Conservation (phyloP, 1,140 invertebrate species). For the Pseudomyrmex cubaensis region DNA sequence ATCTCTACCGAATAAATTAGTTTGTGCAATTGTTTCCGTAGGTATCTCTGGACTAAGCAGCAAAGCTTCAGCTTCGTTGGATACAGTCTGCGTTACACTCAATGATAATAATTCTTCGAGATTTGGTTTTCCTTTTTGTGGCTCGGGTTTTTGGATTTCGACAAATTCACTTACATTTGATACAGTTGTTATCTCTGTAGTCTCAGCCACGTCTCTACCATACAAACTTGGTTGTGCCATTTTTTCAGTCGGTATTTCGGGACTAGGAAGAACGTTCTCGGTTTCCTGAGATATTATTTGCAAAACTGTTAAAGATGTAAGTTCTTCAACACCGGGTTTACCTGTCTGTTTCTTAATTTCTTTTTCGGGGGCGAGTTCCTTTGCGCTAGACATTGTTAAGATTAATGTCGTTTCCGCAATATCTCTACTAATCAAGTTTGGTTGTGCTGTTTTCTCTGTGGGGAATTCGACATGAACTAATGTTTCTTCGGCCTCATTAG, state of each 20-base stretch:
- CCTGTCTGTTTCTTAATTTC: slow-evolving; percentile 69
- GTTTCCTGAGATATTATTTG: slow-evolving; percentile 74
- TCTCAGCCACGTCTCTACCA: slow-evolving; percentile 73
- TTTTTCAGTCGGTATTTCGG: slow-evolving; percentile 61
- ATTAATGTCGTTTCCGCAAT: slow-evolving; percentile 76
- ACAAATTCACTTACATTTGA: slow-evolving; percentile 58
- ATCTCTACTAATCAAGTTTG: slow-evolving; percentile 74
- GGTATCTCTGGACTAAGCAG: slow-evolving; percentile 65
- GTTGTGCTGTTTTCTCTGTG: slow-evolving; percentile 66
- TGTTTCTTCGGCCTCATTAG: slow-evolving; percentile 70
- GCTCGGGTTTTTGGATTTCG: slow-evolving; percentile 52
- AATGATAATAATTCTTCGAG: slow-evolving; percentile 74
- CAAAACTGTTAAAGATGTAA: slow-evolving; percentile 73
- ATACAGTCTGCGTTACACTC: slow-evolving; percentile 72
- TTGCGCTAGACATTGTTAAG: slow-evolving; percentile 69
- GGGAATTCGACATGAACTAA: slow-evolving; percentile 64
- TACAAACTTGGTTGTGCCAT: slow-evolving; percentile 71
- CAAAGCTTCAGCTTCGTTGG: slow-evolving; percentile 70
- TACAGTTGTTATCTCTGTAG: slow-evolving; percentile 71
- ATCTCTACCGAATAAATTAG: slow-evolving; percentile 73
- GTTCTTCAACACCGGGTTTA: slow-evolving; percentile 70
- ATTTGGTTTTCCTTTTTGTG: slow-evolving; percentile 64
- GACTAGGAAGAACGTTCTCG: slow-evolving; percentile 70
- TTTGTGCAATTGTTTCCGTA: slow-evolving; percentile 73
- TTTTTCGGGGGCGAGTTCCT: slow-evolving; percentile 62